A percentile compares a stretch with the other conserved stretches of the same genome.
phyloP scores from a whole-genome alignment of 2,797 vertebrate species.

The Taenioides sp. region DNA sequence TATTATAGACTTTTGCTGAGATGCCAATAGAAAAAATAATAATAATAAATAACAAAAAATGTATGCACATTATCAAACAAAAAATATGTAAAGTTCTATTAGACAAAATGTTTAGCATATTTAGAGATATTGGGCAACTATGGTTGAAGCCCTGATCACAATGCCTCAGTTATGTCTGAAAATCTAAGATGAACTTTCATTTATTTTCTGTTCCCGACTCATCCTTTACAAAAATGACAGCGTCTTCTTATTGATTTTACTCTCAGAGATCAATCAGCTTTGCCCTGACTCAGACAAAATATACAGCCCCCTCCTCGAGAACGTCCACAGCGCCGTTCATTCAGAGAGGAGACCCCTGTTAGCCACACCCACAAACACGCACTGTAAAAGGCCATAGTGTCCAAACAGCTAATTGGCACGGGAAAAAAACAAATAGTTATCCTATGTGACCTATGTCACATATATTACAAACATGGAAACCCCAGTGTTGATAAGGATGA shows the following conservation, averaged over 20 bases:
- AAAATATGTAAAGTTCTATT: no score
- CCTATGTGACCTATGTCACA: conserved; percentile 46
- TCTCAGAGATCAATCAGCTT: conserved; percentile 99
- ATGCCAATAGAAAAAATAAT: no score
- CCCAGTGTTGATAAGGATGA: conserved; percentile 8
- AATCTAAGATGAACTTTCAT: conserved; percentile 89
- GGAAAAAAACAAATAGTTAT: conserved; percentile 77
- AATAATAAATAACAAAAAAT: neutral
- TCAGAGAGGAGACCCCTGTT: conserved; percentile 75
- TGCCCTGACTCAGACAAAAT: conserved; percentile 97
- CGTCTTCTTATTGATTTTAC: conserved; percentile 99
- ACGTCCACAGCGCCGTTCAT: conserved; percentile 48
- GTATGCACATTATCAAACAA: neutral
- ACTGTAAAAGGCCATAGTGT: conserved; percentile 80
- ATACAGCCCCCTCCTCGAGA: conserved; percentile 83
- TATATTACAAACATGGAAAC: conserved; percentile 42
- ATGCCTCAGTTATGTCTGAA: conserved; percentile 77
- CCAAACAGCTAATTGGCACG: conserved; percentile 94
- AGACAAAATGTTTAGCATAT: neutral
- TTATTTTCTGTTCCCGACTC: conserved; percentile 95
- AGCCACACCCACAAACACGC: conserved; percentile 32
- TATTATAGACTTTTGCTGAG: no score
- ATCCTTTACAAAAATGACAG: conserved; percentile 99
- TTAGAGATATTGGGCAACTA: conserved; percentile 73
- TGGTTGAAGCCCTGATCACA: conserved; percentile 89